A percentile compares a stretch with the other conserved stretches of the same genome.
Evolutionary conservation across 37 sponge, comb jelly and placozoan genomes (phyloP).

Genomic region (Spongia lamella): DNA sequence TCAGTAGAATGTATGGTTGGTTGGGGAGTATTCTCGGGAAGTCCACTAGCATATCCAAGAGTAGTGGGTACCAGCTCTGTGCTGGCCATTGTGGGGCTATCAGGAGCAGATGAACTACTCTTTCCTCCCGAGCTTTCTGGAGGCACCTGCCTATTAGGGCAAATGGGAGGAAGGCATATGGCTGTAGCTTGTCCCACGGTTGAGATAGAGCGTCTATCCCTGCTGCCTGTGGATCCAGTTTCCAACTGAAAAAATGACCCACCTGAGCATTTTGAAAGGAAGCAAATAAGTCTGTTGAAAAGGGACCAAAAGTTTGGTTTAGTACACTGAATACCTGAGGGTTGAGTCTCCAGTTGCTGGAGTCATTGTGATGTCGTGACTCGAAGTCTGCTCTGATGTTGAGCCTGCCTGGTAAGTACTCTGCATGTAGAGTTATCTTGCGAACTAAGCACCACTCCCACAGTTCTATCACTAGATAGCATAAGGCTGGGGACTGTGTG

Average conservation of each 20-base stretch:
- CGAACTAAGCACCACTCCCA: slow-evolving; percentile 15
- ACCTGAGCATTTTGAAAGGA: slow-evolving; percentile 16
- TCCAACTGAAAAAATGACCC: slow-evolving; percentile 4
- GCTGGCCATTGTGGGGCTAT: slow-evolving; percentile 11
- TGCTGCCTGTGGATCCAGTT: slow-evolving; percentile 13
- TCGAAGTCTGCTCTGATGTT: slow-evolving; percentile 18
- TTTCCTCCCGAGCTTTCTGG: not conserved
- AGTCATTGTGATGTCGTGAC: slow-evolving; percentile 2
- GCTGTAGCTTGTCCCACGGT: not conserved
- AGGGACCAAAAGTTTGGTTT: not conserved
- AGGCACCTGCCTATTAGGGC: slow-evolving; percentile 2
- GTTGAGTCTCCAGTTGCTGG: slow-evolving; percentile 19
- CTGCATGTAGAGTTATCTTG: not conserved
- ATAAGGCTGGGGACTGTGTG: slow-evolving; percentile 4
- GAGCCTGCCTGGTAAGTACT: slow-evolving; percentile 13
- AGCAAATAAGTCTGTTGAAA: slow-evolving; percentile 19
- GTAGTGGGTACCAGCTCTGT: slow-evolving; percentile 18
- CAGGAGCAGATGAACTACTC: not conserved
- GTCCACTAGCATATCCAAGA: slow-evolving; percentile 11
- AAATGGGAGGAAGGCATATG: slow-evolving; percentile 22
- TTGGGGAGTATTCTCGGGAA: slow-evolving; percentile 1
- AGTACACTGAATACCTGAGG: not conserved
- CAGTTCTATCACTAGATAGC: not conserved
- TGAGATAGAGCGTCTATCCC: slow-evolving; percentile 7
- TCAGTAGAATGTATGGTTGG: not conserved